Evolutionary conservation across 2,113 vertebrate genomes (phyloP).

Genomic region (Triplophysa dalaica): DNA sequence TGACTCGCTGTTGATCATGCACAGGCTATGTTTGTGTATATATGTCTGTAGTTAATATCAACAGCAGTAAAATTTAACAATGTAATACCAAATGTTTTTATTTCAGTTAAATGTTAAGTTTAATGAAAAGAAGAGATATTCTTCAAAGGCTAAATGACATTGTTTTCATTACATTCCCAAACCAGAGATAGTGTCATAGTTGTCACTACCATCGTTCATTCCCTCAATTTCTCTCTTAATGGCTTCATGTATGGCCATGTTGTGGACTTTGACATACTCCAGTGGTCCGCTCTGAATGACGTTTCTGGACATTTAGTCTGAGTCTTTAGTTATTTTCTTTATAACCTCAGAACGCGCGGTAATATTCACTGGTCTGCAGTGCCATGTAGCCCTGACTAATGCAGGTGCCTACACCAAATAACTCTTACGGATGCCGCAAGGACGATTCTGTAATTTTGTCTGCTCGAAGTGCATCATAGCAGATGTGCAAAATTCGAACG

Average conservation of each 20-base stretch:
- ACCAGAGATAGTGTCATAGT: too few relatives aligned
- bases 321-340: conserved; percentile 44
- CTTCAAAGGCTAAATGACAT: too few relatives aligned
- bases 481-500: neutral
- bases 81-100: too few relatives aligned
- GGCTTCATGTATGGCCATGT: neutral
- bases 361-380: neutral
- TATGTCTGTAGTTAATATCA: too few relatives aligned
- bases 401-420: neutral
- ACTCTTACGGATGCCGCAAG: conserved; percentile 24
- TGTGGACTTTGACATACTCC: conserved; percentile 13
- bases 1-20: too few relatives aligned
- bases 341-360: conserved; percentile 13
- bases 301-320: conserved; percentile 31
- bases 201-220: neutral
- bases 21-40: too few relatives aligned
- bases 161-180: neutral
- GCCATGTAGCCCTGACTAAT: conserved; percentile 14
- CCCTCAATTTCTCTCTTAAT: neutral
- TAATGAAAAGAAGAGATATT: too few relatives aligned
- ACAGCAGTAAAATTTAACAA: too few relatives aligned
- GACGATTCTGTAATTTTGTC: neutral
- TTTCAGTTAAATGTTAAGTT: too few relatives aligned
- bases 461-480: neutral
- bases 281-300: conserved; percentile 37